phyloP scores from a whole-genome alignment of 92 coral and sea anemone genomes.

The Ricordea florida region DNA sequence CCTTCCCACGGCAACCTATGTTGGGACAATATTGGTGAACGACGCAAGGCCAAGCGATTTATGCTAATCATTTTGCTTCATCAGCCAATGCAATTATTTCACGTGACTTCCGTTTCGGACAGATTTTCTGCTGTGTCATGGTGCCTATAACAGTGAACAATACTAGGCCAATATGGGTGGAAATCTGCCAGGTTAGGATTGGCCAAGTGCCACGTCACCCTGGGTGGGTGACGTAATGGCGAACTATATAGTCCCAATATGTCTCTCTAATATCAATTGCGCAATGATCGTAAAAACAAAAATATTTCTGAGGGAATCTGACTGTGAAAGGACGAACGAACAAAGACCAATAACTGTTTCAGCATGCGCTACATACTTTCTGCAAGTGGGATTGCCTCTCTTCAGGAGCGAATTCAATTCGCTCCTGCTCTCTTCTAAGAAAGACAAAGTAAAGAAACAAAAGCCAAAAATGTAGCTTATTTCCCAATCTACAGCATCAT shows the following conservation, averaged over 20 bases:
- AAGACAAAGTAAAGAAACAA: too few species aligned
- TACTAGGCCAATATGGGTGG: not conserved
- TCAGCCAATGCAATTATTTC: constrained; percentile 1
- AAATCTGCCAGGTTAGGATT: not conserved
- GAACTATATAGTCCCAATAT: not conserved
- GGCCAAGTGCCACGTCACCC: not conserved
- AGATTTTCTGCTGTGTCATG: constrained; percentile 4
- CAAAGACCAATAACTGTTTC: too few species aligned
- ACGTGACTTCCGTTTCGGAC: not conserved
- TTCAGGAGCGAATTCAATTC: too few species aligned
- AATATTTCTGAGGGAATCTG: too few species aligned
- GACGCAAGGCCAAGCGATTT: not conserved
- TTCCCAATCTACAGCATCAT: too few species aligned
- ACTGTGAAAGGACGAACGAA: too few species aligned
- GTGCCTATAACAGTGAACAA: constrained; percentile 6
- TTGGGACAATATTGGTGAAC: not conserved
- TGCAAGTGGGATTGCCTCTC: too few species aligned
- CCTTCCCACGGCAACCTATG: not conserved
- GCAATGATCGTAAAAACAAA: too few species aligned
- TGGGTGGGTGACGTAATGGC: too few species aligned
- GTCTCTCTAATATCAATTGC: not conserved
- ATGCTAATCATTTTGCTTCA: not conserved
- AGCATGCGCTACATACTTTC: too few species aligned
- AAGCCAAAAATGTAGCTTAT: too few species aligned
- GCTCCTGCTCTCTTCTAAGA: too few species aligned